These are phyloP conservation scores for Pantherophis alleghaniensis DNA, from an alignment of 2,797 vertebrate species.

Conservation along the genomic window DNA sequence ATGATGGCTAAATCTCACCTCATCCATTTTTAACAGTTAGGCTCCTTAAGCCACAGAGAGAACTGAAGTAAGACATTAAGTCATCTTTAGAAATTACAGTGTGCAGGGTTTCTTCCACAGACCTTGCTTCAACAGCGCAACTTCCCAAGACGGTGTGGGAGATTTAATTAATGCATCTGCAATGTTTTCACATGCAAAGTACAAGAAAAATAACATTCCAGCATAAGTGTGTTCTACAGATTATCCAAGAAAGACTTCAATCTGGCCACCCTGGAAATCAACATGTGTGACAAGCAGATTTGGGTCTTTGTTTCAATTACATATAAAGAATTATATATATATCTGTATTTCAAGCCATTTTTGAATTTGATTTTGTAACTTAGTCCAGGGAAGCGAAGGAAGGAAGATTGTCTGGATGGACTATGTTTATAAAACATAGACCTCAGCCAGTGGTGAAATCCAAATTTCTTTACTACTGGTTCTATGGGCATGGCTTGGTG, in stretches of 20 bases:
- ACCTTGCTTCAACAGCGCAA: slow-evolving; percentile 53
- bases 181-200: slow-evolving; percentile 59
- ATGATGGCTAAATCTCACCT: slow-evolving; percentile 35
- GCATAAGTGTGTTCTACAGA: slow-evolving; percentile 63
- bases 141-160: slow-evolving; percentile 54
- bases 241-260: slow-evolving; percentile 63
- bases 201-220: slow-evolving; percentile 60
- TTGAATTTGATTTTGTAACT: background rate
- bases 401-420: background rate
- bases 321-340: slow-evolving; percentile 18
- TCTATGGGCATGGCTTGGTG: too few species aligned
- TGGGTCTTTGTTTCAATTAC: slow-evolving; percentile 58
- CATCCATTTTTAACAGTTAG: slow-evolving; percentile 41
- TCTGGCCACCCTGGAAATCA: slow-evolving; percentile 62
- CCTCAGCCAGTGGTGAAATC: too few species aligned
- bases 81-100: slow-evolving; percentile 62
- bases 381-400: background rate
- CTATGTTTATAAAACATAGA: background rate
- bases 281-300: slow-evolving; percentile 24
- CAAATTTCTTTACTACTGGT: too few species aligned
- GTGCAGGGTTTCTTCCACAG: slow-evolving; percentile 21
- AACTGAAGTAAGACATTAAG: slow-evolving; percentile 61
- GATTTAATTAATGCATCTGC: slow-evolving; percentile 56
- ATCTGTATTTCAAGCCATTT: background rate
- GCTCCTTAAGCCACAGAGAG: slow-evolving; percentile 52